phyloP scores from a whole-genome alignment of 2,797 vertebrate species.

The Tamandua tetradactyla region DNA sequence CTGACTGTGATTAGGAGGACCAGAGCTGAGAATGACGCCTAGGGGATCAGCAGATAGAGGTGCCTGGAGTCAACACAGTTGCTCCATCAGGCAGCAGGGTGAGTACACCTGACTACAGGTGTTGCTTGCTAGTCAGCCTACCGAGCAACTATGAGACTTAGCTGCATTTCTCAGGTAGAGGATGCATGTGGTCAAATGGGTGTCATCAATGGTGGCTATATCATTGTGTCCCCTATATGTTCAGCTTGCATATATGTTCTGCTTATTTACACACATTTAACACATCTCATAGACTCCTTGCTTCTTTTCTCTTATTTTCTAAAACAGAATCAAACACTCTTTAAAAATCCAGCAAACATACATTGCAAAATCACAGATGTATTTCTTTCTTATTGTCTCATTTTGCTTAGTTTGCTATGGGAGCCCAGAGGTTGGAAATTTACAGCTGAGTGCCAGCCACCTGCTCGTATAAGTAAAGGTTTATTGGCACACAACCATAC shows the following conservation, averaged over 20 bases:
- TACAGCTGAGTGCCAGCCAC: background rate
- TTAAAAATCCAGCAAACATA: background rate
- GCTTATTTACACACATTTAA: background rate
- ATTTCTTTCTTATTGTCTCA: background rate
- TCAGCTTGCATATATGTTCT: background rate
- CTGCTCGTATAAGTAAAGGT: background rate
- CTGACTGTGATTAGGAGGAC: background rate
- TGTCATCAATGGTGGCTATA: background rate
- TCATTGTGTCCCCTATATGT: no score
- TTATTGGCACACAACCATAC: background rate
- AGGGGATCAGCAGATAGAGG: background rate
- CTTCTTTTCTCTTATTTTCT: background rate
- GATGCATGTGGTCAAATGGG: background rate
- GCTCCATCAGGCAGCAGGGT: background rate
- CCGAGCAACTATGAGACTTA: background rate
- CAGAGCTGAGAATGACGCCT: background rate
- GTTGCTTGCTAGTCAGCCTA: background rate
- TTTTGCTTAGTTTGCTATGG: background rate
- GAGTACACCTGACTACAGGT: accelerated
- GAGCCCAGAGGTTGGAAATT: background rate
- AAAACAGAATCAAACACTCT: background rate
- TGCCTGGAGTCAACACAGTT: background rate
- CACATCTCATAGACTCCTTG: background rate
- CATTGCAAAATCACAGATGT: background rate
- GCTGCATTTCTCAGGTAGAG: background rate